Percentiles rank a stretch among this genome's conserved stretches.
These are phyloP conservation scores for Proisotoma minuta DNA, from an alignment of 2,888 invertebrate species.

Conservation along the genomic window DNA sequence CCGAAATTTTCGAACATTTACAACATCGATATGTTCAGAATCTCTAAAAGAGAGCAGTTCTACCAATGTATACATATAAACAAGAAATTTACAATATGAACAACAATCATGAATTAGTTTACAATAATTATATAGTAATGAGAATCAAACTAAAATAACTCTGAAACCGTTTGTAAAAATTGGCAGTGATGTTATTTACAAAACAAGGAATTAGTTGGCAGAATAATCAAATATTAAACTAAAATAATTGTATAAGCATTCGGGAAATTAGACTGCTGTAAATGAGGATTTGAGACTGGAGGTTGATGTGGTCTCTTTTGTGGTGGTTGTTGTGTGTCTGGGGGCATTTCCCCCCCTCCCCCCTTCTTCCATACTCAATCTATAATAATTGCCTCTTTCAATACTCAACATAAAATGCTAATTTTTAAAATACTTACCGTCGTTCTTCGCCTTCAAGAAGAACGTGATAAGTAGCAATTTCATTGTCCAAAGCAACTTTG, in stretches of 20 bases:
- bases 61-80: too few relatives aligned
- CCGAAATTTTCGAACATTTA: too few relatives aligned
- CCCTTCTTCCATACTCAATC: conserved; percentile 4
- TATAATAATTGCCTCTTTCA: not conserved
- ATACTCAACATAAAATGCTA: not conserved
- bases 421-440: conserved; percentile 25
- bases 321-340: conserved; percentile 20
- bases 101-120: too few relatives aligned
- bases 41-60: too few relatives aligned
- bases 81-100: too few relatives aligned
- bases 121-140: too few relatives aligned
- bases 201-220: not conserved
- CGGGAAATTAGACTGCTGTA: conserved; percentile 26
- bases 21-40: too few relatives aligned
- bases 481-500: conserved; percentile 37
- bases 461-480: conserved; percentile 43
- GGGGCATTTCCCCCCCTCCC: not conserved
- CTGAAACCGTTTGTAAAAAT: too few relatives aligned
- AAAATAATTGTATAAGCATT: too few relatives aligned
- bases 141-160: too few relatives aligned
- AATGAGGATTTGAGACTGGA: conserved; percentile 28
- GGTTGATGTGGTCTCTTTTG: conserved; percentile 26
- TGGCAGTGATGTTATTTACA: not conserved
- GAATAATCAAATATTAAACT: not conserved
- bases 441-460: conserved; percentile 40